Evolutionary conservation across 2,113 vertebrate genomes (phyloP).

Genomic region (Caloenas nicobarica): DNA sequence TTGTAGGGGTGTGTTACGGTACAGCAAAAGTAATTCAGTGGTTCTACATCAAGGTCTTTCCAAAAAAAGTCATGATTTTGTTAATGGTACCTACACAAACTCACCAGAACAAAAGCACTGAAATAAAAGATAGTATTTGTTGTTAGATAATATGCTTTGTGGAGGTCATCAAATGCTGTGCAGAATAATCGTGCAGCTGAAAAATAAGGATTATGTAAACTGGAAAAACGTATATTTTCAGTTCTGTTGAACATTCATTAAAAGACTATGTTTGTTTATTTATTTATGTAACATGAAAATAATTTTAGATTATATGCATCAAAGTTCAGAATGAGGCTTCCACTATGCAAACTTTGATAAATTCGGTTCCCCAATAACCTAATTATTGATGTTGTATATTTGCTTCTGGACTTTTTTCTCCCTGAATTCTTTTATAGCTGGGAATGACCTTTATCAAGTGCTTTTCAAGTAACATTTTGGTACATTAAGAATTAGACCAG

Average conservation of each 20-base stretch:
- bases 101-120: background rate
- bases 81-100: background rate
- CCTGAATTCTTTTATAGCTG: background rate
- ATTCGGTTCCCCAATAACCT: background rate
- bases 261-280: background rate
- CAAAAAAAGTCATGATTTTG: background rate
- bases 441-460: background rate
- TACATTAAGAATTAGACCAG: background rate
- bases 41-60: background rate
- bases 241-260: background rate
- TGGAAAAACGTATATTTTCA: background rate
- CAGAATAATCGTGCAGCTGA: background rate
- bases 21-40: background rate
- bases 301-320: background rate
- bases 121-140: background rate
- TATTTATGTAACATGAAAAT: background rate
- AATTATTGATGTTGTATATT: background rate
- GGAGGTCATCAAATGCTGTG: background rate
- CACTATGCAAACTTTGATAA: background rate
- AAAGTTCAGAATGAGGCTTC: background rate
- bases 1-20: background rate
- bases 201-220: background rate
- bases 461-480: background rate
- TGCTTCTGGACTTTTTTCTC: background rate
- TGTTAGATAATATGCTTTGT: background rate